Percentiles rank a stretch among this genome's conserved stretches.
These are phyloP conservation scores for Podarcis lilfordi DNA, from an alignment of 2,797 vertebrate genomes.

Conservation along the genomic window DNA sequence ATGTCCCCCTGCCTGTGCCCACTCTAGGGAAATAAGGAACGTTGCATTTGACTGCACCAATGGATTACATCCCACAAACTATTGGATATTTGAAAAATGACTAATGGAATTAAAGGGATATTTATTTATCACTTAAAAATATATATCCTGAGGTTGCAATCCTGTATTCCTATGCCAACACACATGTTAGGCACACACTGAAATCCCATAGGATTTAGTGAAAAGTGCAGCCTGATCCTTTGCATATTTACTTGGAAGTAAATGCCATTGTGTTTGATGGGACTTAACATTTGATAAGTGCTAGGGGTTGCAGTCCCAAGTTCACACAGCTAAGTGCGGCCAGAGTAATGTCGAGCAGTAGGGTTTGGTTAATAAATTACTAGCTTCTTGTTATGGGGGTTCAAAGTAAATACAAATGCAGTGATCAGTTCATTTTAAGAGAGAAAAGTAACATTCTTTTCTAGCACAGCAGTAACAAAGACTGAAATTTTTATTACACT, in stretches of 20 bases:
- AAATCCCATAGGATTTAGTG: neutral
- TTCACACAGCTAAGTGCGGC: neutral
- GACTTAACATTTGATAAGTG: neutral
- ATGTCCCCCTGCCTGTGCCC: too few species aligned
- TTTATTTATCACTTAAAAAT: neutral
- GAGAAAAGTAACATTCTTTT: neutral
- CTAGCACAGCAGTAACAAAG: neutral
- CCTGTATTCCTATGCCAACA: neutral
- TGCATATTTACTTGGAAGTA: neutral
- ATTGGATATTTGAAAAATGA: neutral
- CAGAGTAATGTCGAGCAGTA: neutral
- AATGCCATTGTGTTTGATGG: constrained; percentile 2
- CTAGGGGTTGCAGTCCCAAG: neutral
- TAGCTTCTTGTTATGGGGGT: constrained; percentile 16
- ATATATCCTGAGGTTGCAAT: neutral
- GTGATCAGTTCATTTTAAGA: neutral
- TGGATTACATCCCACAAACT: neutral
- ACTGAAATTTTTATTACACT: constrained; percentile 16
- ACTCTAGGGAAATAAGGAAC: too few species aligned
- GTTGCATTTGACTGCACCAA: too few species aligned
- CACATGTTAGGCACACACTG: neutral
- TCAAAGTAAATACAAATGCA: neutral
- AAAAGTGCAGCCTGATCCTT: neutral
- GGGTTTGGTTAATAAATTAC: neutral
- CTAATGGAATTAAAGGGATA: neutral